Percentiles rank a stretch among this genome's conserved stretches.
Conservation (phyloP, 2,113 vertebrate genomes). For the Syrrhaptes paradoxus region DNA sequence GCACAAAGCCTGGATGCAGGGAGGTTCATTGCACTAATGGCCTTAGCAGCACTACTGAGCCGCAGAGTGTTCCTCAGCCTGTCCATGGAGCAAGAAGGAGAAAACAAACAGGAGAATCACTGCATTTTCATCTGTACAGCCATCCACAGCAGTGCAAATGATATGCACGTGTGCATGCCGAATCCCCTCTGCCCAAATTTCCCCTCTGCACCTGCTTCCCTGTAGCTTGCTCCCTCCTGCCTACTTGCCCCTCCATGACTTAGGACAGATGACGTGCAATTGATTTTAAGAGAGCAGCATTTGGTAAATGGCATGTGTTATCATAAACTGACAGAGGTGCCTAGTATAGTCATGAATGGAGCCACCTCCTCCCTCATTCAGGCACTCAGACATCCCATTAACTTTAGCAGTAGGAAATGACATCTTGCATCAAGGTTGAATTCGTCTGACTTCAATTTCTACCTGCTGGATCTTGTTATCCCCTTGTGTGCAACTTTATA, state of each 20-base stretch:
- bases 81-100: neutral
- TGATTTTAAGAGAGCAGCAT: neutral
- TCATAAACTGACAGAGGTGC: neutral
- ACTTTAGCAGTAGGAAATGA: neutral
- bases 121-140: neutral
- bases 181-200: neutral
- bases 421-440: neutral
- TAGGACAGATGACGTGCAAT: neutral
- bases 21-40: neutral
- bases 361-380: neutral
- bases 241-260: rapidly evolving
- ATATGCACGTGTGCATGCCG: neutral
- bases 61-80: rapidly evolving
- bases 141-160: neutral
- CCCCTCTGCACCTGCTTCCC: neutral
- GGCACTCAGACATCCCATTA: neutral
- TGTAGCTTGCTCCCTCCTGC: neutral
- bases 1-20: neutral
- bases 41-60: neutral
- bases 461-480: neutral
- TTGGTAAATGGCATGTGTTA: neutral
- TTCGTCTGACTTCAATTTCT: neutral
- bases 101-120: neutral
- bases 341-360: rapidly evolving
- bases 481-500: neutral